Evolutionary conservation across 2,888 invertebrate genomes (phyloP).

Genomic region (Lordiphosa andalusiaca): DNA sequence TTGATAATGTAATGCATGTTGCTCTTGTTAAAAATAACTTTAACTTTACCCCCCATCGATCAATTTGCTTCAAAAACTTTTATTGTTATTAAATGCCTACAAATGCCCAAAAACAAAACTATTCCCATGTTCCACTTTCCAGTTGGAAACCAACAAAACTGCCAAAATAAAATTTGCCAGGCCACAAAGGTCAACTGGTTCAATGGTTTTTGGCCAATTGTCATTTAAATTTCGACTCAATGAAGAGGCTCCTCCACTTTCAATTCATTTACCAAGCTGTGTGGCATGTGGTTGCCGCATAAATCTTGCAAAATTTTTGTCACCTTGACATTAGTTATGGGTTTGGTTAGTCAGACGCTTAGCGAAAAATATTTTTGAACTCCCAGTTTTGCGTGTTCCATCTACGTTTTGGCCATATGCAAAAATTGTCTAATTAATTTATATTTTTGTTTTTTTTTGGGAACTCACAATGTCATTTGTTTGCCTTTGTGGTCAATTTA

Average conservation of each 20-base stretch:
- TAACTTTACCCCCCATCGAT: no score
- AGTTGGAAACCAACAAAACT: constrained; percentile 35
- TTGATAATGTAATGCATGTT: no score
- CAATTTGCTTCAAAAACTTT: constrained; percentile 21
- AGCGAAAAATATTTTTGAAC: constrained; percentile 24
- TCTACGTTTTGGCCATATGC: constrained; percentile 56
- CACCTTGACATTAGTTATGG: constrained; percentile 44
- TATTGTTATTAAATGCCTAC: constrained; percentile 36
- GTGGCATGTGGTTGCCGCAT: constrained; percentile 50
- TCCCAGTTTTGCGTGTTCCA: constrained; percentile 13
- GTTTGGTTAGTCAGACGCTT: constrained; percentile 15
- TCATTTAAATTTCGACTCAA: constrained; percentile 36
- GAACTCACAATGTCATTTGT: constrained; percentile 55
- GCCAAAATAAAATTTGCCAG: constrained; percentile 45
- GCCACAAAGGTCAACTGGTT: constrained; percentile 45
- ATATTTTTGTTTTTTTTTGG: constrained; percentile 24
- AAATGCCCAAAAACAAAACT: constrained; percentile 23
- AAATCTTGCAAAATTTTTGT: constrained; percentile 39
- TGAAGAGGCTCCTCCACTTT: constrained; percentile 14
- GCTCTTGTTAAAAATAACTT: no score
- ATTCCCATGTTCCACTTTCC: constrained; percentile 70
- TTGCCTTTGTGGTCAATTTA: constrained; percentile 41
- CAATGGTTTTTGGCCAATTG: constrained; percentile 42
- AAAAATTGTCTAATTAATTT: constrained; percentile 65
- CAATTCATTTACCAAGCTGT: constrained; percentile 30